Percentiles rank a stretch among this genome's conserved stretches.
Conservation (phyloP, 2,113 vertebrate species). For the Zosterops lateralis region DNA sequence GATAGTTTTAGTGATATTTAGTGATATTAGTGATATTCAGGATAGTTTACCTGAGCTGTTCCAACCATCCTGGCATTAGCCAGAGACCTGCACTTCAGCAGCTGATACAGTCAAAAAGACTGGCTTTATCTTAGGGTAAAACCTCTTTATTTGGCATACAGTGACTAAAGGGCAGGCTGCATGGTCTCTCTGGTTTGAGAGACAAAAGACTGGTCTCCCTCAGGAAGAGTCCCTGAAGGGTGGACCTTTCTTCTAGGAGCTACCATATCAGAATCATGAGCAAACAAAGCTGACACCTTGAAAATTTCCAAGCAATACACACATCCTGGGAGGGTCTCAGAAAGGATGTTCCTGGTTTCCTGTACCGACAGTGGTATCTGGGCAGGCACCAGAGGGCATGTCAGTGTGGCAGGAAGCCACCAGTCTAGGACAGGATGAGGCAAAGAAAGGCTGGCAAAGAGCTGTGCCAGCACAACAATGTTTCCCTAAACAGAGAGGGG, state of each 20-base stretch:
- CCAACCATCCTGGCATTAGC: neutral
- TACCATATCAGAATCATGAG: neutral
- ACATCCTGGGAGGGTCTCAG: slow-evolving; percentile 22
- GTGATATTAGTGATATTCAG: neutral
- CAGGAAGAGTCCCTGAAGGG: neutral
- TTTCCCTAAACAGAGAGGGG: neutral
- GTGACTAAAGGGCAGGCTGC: neutral
- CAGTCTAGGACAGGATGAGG: neutral
- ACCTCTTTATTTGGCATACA: neutral
- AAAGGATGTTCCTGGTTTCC: slow-evolving; percentile 35
- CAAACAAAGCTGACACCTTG: slow-evolving; percentile 21
- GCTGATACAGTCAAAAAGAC: neutral
- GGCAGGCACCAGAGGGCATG: neutral
- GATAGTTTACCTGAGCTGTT: neutral
- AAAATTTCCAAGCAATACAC: neutral
- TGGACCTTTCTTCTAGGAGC: neutral
- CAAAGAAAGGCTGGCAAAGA: slow-evolving; percentile 26
- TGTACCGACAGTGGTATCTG: neutral
- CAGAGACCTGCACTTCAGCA: neutral
- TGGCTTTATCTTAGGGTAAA: neutral
- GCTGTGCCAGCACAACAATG: neutral
- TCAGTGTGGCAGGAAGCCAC: neutral
- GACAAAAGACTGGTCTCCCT: neutral
- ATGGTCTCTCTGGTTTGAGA: neutral
- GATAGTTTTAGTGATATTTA: no score